Base-by-base conservation (phyloP, 2,888 invertebrate genomes). In the Eulithis prunata region DNA sequence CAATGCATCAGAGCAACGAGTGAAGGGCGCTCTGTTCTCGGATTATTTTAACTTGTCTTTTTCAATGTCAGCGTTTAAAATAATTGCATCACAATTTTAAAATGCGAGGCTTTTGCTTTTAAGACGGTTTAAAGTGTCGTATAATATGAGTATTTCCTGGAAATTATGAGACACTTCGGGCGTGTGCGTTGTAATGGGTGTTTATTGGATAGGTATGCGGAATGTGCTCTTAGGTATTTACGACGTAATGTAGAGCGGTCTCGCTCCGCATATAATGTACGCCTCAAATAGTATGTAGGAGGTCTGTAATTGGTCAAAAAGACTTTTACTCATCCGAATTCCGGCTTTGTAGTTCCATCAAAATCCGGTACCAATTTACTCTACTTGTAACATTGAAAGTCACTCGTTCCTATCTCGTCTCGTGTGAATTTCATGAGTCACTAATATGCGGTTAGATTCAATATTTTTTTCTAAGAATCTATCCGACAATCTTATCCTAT, bases 41-140 rank as follows among this genome's bases (percentile, higher is more conserved):
- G 90, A 92, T 92, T 91, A 92, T 91, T 92, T 91, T 85, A 89
- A 90, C 89, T 91, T 91, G 91, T 91, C 91, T 86, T 90, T 92
- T 93, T 93, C 92, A 93, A 92, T 93, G 92, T 92, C 92, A 90
- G 85, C 90, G 86, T 91, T 93, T 92, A 93, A 92, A 92, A 92
- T 93, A 92, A 93, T 93, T 93, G 91, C 92, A 91, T 92, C 92
- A 93, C 92, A 91, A 89, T 90, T 92, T 91, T 90, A 84, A 91
- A 91, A 90, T 87, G 90, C 86, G 87, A 87, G 83, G 80, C 88
- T 89, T 88, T 88, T 88, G 90, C 90, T 88, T 89, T 90, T 90
- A 90, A 89, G 84, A 88, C 86, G 78, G 83, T 87, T 89, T 89
- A 87, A 90, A 86, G 82, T 85, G 81, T 80, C 83, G 80, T 86